These are phyloP conservation scores for Leucoraja ocellata DNA, from an alignment of 2,797 vertebrate genomes.

Conservation along the genomic window DNA sequence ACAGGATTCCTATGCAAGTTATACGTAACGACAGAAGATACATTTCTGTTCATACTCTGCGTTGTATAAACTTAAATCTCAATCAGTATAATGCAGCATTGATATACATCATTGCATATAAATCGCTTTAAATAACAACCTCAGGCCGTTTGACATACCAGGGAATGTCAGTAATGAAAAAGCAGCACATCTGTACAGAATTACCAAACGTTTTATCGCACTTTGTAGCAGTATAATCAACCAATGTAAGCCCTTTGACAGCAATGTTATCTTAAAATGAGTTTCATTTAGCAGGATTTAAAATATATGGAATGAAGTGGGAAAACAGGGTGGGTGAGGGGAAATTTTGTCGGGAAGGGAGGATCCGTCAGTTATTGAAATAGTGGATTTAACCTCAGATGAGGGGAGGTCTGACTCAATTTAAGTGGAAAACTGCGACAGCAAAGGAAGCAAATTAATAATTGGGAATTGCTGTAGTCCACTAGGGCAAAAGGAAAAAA, in stretches of 20 bases:
- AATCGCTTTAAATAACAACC: slow-evolving; percentile 7
- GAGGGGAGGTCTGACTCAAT: slow-evolving; percentile 30
- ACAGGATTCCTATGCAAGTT: not conserved
- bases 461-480: slow-evolving; percentile 25
- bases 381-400: slow-evolving; percentile 37
- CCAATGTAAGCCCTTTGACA: slow-evolving; percentile 17
- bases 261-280: slow-evolving; percentile 28
- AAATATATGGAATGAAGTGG: not conserved
- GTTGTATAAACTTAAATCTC: not conserved
- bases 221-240: slow-evolving; percentile 20
- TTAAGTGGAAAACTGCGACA: slow-evolving; percentile 23
- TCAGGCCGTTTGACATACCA: not conserved
- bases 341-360: slow-evolving; percentile 17
- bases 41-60: not conserved
- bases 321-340: slow-evolving; percentile 33
- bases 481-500: not conserved
- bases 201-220: slow-evolving; percentile 9
- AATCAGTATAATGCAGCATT: not conserved
- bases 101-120: slow-evolving; percentile 16
- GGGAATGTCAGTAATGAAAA: slow-evolving; percentile 13
- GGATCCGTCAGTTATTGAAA: slow-evolving; percentile 32
- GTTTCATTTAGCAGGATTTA: slow-evolving; percentile 33
- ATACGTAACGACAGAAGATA: not conserved
- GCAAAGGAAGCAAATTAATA: slow-evolving; percentile 29
- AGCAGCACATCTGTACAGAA: slow-evolving; percentile 10